A percentile compares a stretch with the other conserved stretches of the same genome.
phyloP scores from a whole-genome alignment of 2,888 invertebrate species.

The Harmothoe impar region DNA sequence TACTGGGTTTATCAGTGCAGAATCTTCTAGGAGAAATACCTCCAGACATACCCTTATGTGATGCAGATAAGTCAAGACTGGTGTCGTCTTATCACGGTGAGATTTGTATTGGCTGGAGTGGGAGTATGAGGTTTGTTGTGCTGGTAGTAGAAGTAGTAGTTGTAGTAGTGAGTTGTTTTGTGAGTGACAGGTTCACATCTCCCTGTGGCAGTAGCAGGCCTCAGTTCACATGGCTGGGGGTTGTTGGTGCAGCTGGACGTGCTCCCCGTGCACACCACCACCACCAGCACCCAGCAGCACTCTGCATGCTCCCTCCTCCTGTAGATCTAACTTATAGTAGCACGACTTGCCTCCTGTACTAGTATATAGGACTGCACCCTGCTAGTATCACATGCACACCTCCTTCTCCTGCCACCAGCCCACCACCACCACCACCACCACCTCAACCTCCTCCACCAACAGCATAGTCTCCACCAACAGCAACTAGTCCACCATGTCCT shows the following conservation, averaged over 20 bases:
- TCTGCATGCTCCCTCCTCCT: conserved; percentile 11
- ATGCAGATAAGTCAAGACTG: no score
- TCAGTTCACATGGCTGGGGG: conserved; percentile 12
- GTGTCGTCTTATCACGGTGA: not conserved
- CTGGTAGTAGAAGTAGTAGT: not conserved
- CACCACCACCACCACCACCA: no score
- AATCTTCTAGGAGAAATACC: no score
- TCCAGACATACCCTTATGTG: no score
- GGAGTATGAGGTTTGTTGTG: not conserved
- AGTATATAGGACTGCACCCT: no score
- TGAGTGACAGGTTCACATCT: conserved; percentile 17
- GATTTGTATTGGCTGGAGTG: not conserved
- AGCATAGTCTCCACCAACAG: no score
- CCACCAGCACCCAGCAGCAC: not conserved
- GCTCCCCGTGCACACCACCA: not conserved
- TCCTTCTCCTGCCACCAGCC: not conserved
- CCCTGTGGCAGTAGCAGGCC: not conserved
- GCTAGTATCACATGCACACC: not conserved
- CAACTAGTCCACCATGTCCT: no score
- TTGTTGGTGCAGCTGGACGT: conserved; percentile 29
- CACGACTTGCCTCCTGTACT: no score
- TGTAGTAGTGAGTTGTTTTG: not conserved
- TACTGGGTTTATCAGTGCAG: no score
- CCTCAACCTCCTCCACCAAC: no score
- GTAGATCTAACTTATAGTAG: not conserved